Conservation (phyloP, 2,113 vertebrate species). For the Ageneiosus marmoratus region DNA sequence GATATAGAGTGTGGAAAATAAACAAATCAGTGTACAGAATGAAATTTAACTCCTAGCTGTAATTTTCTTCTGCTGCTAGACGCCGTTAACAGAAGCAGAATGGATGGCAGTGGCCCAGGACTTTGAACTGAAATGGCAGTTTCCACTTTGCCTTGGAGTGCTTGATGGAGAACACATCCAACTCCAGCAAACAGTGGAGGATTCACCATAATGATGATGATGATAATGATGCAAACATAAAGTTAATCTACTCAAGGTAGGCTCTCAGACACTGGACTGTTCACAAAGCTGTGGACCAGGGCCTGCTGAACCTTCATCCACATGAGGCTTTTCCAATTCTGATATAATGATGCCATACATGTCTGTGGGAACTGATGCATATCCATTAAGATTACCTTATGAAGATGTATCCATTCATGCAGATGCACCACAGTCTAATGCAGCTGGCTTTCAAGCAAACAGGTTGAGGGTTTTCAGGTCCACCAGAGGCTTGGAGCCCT, state of each 20-base stretch:
- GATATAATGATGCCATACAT: background rate
- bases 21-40: no score
- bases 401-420: conserved; percentile 21
- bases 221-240: background rate
- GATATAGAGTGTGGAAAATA: no score
- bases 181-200: no score
- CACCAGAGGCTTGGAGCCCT: background rate
- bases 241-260: background rate
- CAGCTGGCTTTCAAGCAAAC: conserved; percentile 41
- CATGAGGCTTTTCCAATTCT: conserved; percentile 16
- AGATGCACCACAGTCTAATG: conserved; percentile 35
- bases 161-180: no score
- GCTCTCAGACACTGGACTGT: background rate
- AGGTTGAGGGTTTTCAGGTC: background rate
- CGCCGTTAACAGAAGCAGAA: no score
- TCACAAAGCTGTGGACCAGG: background rate
- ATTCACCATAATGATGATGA: no score
- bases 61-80: no score
- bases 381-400: conserved; percentile 24
- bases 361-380: no score
- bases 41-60: no score
- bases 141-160: no score
- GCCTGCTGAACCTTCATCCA: background rate
- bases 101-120: no score
- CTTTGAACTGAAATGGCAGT: no score